A percentile compares a stretch with the other conserved stretches of the same genome.
phyloP scores from a whole-genome alignment of 1,140 invertebrate genomes.

The Glomeris maerens region DNA sequence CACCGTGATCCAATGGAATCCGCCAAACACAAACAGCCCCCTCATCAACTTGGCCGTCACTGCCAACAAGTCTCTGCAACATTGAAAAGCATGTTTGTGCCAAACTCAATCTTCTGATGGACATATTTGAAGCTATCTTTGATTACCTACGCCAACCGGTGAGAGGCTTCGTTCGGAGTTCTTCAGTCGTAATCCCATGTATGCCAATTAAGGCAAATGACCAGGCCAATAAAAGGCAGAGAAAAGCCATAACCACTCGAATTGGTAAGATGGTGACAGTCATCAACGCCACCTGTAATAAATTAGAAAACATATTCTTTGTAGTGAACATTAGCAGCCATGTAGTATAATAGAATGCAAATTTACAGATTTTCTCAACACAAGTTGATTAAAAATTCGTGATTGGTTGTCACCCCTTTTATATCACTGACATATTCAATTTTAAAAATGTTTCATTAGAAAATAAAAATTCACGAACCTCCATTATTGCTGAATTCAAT shows the following conservation, averaged over 20 bases:
- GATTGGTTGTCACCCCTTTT: too few species aligned
- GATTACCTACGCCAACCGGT: constrained; percentile 67
- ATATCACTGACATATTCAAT: too few species aligned
- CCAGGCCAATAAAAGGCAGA: constrained; percentile 62
- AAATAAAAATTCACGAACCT: too few species aligned
- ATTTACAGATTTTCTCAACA: too few species aligned
- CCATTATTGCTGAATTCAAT: too few species aligned
- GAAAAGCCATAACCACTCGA: constrained; percentile 53
- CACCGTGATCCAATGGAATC: constrained; percentile 58
- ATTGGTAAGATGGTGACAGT: constrained; percentile 61
- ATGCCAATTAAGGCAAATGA: constrained; percentile 61
- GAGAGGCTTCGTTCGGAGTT: constrained; percentile 53
- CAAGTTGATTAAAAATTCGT: too few species aligned
- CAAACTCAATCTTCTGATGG: not conserved
- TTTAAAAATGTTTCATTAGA: too few species aligned
- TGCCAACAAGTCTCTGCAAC: constrained; percentile 38
- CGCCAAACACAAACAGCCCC: constrained; percentile 57
- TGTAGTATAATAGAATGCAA: too few species aligned
- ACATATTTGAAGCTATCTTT: not conserved
- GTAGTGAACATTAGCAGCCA: too few species aligned
- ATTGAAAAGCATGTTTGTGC: not conserved
- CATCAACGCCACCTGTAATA: constrained; percentile 59
- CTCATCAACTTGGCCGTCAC: constrained; percentile 51
- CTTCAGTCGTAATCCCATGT: constrained; percentile 55
- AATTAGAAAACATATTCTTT: too few species aligned